Percentiles rank a stretch among this genome's conserved stretches.
Evolutionary conservation across 2,888 invertebrate species (phyloP).

Genomic region (Clusia tigrina): DNA sequence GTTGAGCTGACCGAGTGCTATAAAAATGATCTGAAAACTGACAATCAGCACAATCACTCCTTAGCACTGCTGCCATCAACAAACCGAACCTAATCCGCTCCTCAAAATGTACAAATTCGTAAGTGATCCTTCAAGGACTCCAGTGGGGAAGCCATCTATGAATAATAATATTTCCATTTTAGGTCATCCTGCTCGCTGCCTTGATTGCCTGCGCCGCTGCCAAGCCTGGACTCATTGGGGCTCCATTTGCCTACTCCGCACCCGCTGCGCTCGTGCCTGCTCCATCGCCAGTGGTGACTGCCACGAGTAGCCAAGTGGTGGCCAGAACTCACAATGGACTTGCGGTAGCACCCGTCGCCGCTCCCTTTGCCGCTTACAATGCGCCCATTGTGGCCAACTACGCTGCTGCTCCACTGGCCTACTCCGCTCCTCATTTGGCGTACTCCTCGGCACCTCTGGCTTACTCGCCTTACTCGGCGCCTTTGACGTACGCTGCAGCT

Average conservation of each 20-base stretch:
- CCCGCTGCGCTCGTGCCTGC: constrained; percentile 45
- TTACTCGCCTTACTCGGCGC: constrained; percentile 24
- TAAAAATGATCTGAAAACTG: neutral
- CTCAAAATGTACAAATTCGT: constrained; percentile 48
- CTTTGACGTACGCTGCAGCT: constrained; percentile 20
- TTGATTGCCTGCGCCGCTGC: constrained; percentile 20
- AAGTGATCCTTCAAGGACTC: constrained; percentile 26
- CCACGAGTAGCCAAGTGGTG: constrained; percentile 51
- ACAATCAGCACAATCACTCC: constrained; percentile 23
- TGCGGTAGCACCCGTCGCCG: constrained; percentile 40
- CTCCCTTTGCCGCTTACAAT: constrained; percentile 26
- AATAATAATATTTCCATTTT: neutral
- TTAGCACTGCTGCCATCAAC: constrained; percentile 7
- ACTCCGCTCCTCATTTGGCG: too few relatives aligned
- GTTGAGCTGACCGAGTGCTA: too few relatives aligned
- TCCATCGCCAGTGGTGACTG: constrained; percentile 43
- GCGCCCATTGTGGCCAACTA: constrained; percentile 26
- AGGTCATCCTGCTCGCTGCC: constrained; percentile 48
- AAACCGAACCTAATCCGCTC: constrained; percentile 14
- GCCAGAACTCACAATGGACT: constrained; percentile 52
- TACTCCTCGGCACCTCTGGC: constrained; percentile 28
- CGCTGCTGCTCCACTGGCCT: constrained; percentile 31
- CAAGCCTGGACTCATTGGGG: constrained; percentile 35
- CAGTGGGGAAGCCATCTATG: neutral
- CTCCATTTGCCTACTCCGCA: constrained; percentile 30